phyloP scores from a whole-genome alignment of 1,140 invertebrate genomes.

The Halotydeus destructor region DNA sequence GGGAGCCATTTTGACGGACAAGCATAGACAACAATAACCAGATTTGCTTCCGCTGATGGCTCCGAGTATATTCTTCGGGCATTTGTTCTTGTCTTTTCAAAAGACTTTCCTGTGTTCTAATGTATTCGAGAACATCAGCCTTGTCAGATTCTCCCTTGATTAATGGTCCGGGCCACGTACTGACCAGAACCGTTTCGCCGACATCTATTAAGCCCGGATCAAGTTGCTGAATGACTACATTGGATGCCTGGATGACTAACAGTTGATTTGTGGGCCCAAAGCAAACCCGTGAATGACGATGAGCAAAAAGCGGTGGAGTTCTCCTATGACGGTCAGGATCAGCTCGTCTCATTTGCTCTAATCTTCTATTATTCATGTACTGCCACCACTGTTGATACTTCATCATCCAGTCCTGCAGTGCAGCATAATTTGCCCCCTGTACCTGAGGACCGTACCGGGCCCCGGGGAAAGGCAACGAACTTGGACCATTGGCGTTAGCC shows the following conservation, averaged over 20 bases:
- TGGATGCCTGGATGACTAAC: background rate
- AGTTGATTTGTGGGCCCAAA: slow-evolving; percentile 3
- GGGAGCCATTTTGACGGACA: slow-evolving; percentile 6
- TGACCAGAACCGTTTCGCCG: background rate
- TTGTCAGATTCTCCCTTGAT: background rate
- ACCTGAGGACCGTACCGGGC: no score
- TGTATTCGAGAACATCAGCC: background rate
- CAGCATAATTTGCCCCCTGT: no score
- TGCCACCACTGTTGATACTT: background rate
- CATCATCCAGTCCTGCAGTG: background rate
- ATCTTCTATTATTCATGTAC: background rate
- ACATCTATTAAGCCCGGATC: background rate
- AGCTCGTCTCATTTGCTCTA: no score
- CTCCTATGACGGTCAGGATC: background rate
- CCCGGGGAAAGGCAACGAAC: no score
- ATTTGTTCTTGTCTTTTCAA: background rate
- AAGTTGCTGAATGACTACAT: background rate
- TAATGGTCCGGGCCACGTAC: slow-evolving; percentile 7
- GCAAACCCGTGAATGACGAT: background rate
- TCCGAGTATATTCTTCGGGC: background rate
- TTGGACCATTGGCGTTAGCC: no score
- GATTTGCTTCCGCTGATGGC: slow-evolving; percentile 10
- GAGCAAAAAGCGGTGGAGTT: background rate
- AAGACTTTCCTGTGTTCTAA: background rate
- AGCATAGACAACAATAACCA: slow-evolving; percentile 10